Percentiles rank a stretch among this genome's conserved stretches.
Evolutionary conservation across 1,140 invertebrate genomes (phyloP).

Genomic region (Drosophila kurseongensis): DNA sequence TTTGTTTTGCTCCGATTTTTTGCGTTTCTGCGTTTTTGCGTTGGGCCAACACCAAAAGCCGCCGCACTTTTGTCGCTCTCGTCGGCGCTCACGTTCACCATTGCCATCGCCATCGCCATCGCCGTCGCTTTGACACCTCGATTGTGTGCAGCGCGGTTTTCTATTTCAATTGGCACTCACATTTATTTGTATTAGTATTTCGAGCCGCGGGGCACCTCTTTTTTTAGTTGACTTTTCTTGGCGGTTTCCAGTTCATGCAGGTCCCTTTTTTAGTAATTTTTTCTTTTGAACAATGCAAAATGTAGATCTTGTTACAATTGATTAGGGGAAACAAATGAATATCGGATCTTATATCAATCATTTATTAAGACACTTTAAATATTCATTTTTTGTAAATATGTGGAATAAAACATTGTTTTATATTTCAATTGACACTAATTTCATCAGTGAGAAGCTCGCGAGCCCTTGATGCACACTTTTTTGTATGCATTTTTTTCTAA

Average conservation of each 20-base stretch:
- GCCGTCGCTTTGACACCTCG: conserved; percentile 76
- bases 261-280: conserved; percentile 12
- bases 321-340: conserved; percentile 3
- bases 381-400: not conserved
- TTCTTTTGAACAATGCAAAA: not conserved
- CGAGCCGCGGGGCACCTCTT: conserved; percentile 29
- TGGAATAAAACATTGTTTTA: not conserved
- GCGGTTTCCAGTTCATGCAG: conserved; percentile 30
- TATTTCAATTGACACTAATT: not conserved
- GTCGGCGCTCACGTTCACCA: conserved; percentile 17
- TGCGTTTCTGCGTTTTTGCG: conserved; percentile 20
- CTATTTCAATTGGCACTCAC: conserved; percentile 79
- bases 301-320: conserved; percentile 19
- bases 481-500: not conserved
- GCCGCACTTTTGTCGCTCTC: conserved; percentile 71
- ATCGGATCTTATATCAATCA: not conserved
- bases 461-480: not conserved
- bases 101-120: conserved; percentile 18
- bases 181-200: conserved; percentile 61
- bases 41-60: conserved; percentile 66
- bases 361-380: not conserved
- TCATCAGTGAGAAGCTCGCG: not conserved
- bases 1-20: conserved; percentile 38
- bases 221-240: conserved; percentile 41
- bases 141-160: conserved; percentile 76